Conservation (phyloP, 2,113 vertebrate species). For the Nansenia antarctica region DNA sequence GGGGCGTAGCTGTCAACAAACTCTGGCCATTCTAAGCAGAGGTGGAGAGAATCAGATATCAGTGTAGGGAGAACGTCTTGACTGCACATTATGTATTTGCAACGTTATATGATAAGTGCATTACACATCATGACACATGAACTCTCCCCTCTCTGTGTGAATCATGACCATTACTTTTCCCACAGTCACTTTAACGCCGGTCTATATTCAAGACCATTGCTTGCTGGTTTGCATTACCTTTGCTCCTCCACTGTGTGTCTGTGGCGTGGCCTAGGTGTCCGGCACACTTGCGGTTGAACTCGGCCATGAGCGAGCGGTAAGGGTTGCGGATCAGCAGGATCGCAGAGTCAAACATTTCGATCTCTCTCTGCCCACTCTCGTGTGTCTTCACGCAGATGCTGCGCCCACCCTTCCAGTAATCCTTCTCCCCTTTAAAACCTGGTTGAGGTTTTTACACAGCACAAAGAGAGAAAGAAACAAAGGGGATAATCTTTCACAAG, state of each 20-base stretch:
- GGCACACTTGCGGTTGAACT: slow-evolving; percentile 95
- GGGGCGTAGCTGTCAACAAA: slow-evolving; percentile 93
- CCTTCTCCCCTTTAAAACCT: slow-evolving; percentile 99
- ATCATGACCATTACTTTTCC: too few species aligned
- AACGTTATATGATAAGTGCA: too few species aligned
- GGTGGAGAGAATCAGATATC: background rate
- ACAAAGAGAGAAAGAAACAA: background rate
- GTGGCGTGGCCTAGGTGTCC: slow-evolving; percentile 96
- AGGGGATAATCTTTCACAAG: background rate
- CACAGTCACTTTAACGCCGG: background rate
- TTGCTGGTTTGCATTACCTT: slow-evolving; percentile 76
- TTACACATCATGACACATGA: too few species aligned
- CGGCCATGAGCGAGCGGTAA: slow-evolving; percentile 89
- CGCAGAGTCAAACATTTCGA: slow-evolving; percentile 92
- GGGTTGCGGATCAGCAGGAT: slow-evolving; percentile 95
- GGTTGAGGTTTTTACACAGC: background rate
- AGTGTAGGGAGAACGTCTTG: too few species aligned
- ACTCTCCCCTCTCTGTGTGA: too few species aligned
- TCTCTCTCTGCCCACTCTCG: slow-evolving; percentile 91
- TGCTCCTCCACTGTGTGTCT: slow-evolving; percentile 91
- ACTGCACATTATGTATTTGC: too few species aligned
- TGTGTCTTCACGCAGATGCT: slow-evolving; percentile 97
- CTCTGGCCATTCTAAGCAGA: slow-evolving; percentile 87
- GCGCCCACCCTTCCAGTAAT: slow-evolving; percentile 94
- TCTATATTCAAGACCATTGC: slow-evolving; percentile 1